Evolutionary conservation across 2,113 vertebrate species (phyloP).

Genomic region (Microcebus lehilahytsara): DNA sequence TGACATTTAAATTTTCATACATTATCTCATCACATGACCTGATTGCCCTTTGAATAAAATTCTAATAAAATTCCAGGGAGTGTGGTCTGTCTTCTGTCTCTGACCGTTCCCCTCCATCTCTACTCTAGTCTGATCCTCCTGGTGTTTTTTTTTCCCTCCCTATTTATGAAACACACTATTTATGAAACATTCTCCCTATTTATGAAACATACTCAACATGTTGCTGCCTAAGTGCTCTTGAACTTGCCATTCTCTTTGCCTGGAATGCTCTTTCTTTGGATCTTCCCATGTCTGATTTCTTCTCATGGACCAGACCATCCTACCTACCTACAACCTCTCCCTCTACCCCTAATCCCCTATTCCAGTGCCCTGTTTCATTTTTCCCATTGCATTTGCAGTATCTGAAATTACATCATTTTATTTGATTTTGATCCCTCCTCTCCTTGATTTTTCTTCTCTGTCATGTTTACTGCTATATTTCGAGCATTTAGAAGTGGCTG

Average conservation of each 20-base stretch:
- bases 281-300: background rate
- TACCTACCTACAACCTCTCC: background rate
- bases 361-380: background rate
- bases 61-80: background rate
- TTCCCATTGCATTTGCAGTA: background rate
- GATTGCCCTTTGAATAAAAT: background rate
- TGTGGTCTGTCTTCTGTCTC: background rate
- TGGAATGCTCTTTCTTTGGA: background rate
- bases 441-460: background rate
- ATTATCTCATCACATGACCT: background rate
- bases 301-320: background rate
- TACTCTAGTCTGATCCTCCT: background rate
- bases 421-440: background rate
- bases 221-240: background rate
- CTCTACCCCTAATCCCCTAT: background rate
- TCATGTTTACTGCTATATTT: background rate
- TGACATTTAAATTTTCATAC: background rate
- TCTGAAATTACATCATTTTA: background rate
- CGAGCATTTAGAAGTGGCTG: background rate
- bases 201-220: background rate
- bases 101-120: accelerated
- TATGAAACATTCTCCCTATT: background rate
- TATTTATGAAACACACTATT: background rate
- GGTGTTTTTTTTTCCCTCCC: background rate
- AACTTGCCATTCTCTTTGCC: background rate